A percentile compares a stretch with the other conserved stretches of the same genome.
Conservation (phyloP, 2,113 vertebrate species). For the Etheostoma spectabile region DNA sequence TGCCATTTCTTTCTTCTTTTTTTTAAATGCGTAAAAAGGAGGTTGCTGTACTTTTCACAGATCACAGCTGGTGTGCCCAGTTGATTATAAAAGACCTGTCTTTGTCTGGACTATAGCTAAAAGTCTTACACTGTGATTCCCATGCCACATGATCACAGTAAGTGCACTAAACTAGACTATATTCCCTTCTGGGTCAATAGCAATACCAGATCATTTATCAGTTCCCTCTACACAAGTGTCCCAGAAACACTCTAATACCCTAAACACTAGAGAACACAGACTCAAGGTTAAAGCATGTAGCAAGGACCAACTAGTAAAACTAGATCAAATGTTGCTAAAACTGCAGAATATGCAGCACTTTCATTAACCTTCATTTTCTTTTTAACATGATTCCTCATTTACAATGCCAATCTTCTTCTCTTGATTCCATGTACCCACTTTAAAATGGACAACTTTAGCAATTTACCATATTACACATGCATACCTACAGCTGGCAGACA, state of each 20-base stretch:
- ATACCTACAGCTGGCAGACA: background rate
- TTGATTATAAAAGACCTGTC: constrained; percentile 41
- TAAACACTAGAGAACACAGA: constrained; percentile 53
- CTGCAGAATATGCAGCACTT: constrained; percentile 22
- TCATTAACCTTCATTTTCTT: constrained; percentile 23
- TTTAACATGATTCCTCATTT: constrained; percentile 1
- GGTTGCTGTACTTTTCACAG: background rate
- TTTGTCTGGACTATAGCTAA: constrained; percentile 34
- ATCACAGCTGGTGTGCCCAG: constrained; percentile 31
- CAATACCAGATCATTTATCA: constrained; percentile 78
- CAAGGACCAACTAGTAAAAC: constrained; percentile 67
- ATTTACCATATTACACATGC: background rate
- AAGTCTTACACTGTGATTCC: constrained; percentile 45
- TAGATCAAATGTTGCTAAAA: constrained; percentile 59
- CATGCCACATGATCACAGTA: constrained; percentile 53
- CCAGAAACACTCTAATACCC: constrained; percentile 74
- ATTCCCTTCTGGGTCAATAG: constrained; percentile 75
- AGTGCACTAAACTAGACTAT: constrained; percentile 54
- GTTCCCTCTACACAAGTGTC: constrained; percentile 64
- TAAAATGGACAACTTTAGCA: background rate
- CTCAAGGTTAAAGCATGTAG: constrained; percentile 67
- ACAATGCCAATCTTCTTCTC: constrained; percentile 10
- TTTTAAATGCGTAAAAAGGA: background rate
- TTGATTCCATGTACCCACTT: constrained; percentile 9
- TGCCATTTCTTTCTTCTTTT: background rate